Base-by-base conservation (phyloP, 2,113 vertebrate species). In the Cichladusa arquata region DNA sequence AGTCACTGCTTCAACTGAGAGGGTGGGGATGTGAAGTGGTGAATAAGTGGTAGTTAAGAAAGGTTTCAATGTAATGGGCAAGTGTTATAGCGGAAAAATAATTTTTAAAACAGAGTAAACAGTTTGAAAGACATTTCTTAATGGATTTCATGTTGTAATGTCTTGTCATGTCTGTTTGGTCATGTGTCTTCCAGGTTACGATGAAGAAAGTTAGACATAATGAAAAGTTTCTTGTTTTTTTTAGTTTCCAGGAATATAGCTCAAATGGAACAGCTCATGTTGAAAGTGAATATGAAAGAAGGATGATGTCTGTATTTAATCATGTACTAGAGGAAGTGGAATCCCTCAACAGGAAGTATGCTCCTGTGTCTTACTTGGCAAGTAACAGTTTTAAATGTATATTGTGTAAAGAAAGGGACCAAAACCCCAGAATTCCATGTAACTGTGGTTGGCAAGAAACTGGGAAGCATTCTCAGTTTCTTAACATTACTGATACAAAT, bases 361-460 rank as follows among this genome's bases (percentile, higher is more conserved):
- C 99, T 44, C 99, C 99, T 6, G 99, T 99, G 47, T 99, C 99
- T 77, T 98, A 99, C 84, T 98, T 99, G 99, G 99, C 98, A 97
- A 98, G 98, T 98, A 80, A 47, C 33, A 25, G n/a, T 71, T 95
- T 64, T 53, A 69, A 53, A 74, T 56, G 4, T 50, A 26, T 83
- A 11, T 78, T 62, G 23, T 56, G 20, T 64, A 58, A 45, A 40
- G 28, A 71, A 57, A 67, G 26, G 3, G 60, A 42, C 79, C 8
- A 67, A 48, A 77, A 51, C 31, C 65, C 34, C 2, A 3, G 4
- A 76, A 6, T 13, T 74, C 34, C 12, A 3, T 38, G 0, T 50
- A 24, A 40, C 31, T 64, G 0, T 73, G 38, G 14, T 3, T 20
- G 50, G 33, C 54, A 62, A 88, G 67, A 85, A 85, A 48, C 12